These are phyloP conservation scores for Drosophila bifasciata DNA, from an alignment of 1,140 invertebrate genomes.

Conservation along the genomic window DNA sequence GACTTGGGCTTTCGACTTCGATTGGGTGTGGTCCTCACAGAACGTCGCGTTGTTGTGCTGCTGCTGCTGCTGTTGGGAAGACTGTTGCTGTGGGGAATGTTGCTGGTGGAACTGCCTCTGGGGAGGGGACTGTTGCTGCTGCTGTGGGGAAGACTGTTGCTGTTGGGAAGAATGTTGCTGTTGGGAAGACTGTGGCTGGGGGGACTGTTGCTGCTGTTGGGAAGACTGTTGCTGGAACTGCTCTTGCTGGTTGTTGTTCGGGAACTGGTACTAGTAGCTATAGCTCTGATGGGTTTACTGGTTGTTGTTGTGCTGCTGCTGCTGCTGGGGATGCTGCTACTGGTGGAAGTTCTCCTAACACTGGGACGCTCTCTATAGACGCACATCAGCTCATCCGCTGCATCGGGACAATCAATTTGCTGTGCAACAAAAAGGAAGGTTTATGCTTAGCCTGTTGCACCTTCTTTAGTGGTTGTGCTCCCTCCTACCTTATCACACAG, in stretches of 20 bases:
- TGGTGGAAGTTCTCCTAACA: constrained; percentile 19
- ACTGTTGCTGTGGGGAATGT: constrained; percentile 34
- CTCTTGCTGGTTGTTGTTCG: constrained; percentile 8
- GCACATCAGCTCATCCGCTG: constrained; percentile 87
- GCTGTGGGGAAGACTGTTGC: constrained; percentile 11
- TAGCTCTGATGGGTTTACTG: constrained; percentile 20
- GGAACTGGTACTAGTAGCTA: background rate
- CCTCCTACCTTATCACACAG: constrained; percentile 86
- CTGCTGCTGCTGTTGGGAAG: constrained; percentile 1
- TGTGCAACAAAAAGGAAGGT: constrained; percentile 10
- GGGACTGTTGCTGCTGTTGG: constrained; percentile 15
- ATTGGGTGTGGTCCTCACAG: constrained; percentile 61
- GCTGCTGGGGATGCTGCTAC: constrained; percentile 15
- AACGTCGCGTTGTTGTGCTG: constrained; percentile 40
- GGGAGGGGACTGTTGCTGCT: constrained; percentile 34
- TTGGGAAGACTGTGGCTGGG: too few relatives aligned
- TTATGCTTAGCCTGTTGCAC: background rate
- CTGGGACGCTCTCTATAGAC: constrained; percentile 72
- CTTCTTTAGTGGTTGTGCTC: background rate
- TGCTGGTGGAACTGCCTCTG: constrained; percentile 7
- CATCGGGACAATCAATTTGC: constrained; percentile 86
- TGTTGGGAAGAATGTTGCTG: too few relatives aligned
- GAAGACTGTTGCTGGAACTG: constrained; percentile 40
- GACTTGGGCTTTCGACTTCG: constrained; percentile 77
- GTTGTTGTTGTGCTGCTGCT: constrained; percentile 23